Conservation (phyloP, 2,888 invertebrate species). For the Brassicogethes aeneus region DNA sequence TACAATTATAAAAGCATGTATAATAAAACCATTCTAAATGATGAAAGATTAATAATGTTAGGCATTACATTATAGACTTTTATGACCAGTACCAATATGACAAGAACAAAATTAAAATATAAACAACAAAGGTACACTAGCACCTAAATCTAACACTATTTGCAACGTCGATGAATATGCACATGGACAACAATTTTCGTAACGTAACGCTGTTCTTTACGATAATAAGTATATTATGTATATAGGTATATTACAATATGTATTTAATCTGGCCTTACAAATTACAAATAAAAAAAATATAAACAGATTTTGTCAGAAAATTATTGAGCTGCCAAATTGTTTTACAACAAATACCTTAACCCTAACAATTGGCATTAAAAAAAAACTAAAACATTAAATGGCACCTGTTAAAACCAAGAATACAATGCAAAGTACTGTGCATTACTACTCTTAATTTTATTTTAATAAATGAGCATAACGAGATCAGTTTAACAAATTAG, state of each 20-base stretch:
- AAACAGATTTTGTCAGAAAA: not conserved
- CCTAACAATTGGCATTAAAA: constrained; percentile 22
- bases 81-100: constrained; percentile 40
- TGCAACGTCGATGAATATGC: constrained; percentile 23
- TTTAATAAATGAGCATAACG: constrained; percentile 35
- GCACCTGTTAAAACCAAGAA: constrained; percentile 26
- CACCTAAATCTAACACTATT: constrained; percentile 35
- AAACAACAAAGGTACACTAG: constrained; percentile 37
- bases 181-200: constrained; percentile 16
- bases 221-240: constrained; percentile 1
- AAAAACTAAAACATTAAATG: constrained; percentile 14
- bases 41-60: constrained; percentile 23
- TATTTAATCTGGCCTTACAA: constrained; percentile 33
- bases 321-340: not conserved
- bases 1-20: no score
- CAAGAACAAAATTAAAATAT: constrained; percentile 37
- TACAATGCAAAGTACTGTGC: constrained; percentile 13
- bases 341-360: constrained; percentile 12
- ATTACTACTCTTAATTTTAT: no score
- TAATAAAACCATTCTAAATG: constrained; percentile 31
- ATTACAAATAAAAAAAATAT: constrained; percentile 31
- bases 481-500: constrained; percentile 39
- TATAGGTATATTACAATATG: constrained; percentile 34
- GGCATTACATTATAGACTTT: constrained; percentile 2
- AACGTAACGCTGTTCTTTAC: constrained; percentile 19